Conservation (phyloP, 2,797 vertebrate genomes). For the Sebastes aleutianus region DNA sequence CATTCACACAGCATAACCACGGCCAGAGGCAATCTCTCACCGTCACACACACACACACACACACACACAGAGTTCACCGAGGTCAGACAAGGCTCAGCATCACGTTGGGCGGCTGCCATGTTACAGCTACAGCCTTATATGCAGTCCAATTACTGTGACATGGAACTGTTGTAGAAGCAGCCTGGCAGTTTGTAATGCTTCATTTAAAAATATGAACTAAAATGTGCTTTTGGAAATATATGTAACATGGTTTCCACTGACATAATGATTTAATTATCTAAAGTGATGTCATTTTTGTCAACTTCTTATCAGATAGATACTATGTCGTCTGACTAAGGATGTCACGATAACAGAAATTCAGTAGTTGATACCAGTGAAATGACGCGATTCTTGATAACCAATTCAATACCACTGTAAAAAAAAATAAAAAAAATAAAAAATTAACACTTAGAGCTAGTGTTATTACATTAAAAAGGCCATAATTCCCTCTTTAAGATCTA, state of each 20-base stretch:
- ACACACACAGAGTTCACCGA: neutral
- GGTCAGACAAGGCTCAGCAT: constrained; percentile 4
- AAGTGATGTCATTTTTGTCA: neutral
- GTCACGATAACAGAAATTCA: no score
- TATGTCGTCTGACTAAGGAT: neutral
- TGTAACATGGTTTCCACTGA: neutral
- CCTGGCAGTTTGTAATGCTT: neutral
- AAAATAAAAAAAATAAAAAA: accelerated
- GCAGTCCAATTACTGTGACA: neutral
- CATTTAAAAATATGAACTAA: neutral
- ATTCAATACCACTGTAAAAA: no score
- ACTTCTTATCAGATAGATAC: neutral
- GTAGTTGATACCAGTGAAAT: no score
- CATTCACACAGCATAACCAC: constrained; percentile 5
- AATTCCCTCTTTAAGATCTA: no score
- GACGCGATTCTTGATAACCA: no score
- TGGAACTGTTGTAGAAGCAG: neutral
- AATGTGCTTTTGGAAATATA: neutral
- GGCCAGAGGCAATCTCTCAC: constrained; percentile 17
- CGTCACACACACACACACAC: neutral
- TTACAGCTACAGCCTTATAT: neutral
- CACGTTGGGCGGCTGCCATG: neutral
- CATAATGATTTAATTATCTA: neutral
- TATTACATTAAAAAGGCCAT: no score
- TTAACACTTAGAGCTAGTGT: no score